Conservation (phyloP, 2,113 vertebrate species). For the Istiophorus platypterus region DNA sequence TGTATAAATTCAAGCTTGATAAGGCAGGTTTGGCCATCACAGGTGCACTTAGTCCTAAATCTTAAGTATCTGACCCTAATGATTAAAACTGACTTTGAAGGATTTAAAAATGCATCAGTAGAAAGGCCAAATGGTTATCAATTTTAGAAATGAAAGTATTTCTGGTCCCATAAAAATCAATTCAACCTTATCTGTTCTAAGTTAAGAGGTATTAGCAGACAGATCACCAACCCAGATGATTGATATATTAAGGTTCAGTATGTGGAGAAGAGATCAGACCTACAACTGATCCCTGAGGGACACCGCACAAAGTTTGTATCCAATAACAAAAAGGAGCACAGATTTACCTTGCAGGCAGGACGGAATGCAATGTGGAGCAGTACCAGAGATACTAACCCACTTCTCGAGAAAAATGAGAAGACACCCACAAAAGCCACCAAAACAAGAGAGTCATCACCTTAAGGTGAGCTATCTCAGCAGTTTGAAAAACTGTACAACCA, state of each 20-base stretch:
- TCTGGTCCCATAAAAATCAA: neutral
- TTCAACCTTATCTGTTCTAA: neutral
- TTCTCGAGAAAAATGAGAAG: constrained; percentile 44
- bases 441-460: constrained; percentile 60
- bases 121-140: neutral
- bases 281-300: constrained; percentile 31
- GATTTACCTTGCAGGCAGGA: neutral
- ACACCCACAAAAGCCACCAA: constrained; percentile 75
- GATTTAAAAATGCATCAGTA: neutral
- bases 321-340: neutral
- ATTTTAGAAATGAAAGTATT: neutral
- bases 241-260: neutral
- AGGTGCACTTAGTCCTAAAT: neutral
- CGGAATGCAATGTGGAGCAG: constrained; percentile 19
- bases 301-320: neutral
- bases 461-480: constrained; percentile 64
- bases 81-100: neutral
- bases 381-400: constrained; percentile 16
- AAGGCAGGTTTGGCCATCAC: neutral
- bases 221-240: neutral
- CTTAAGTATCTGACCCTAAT: neutral
- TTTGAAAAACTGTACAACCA: constrained; percentile 52
- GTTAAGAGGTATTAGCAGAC: neutral
- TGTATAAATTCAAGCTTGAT: neutral
- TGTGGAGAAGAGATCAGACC: neutral